Percentiles rank a stretch among this genome's conserved stretches.
phyloP scores from a whole-genome alignment of 64 coral and sea anemone species.

The Acropora yongei region DNA sequence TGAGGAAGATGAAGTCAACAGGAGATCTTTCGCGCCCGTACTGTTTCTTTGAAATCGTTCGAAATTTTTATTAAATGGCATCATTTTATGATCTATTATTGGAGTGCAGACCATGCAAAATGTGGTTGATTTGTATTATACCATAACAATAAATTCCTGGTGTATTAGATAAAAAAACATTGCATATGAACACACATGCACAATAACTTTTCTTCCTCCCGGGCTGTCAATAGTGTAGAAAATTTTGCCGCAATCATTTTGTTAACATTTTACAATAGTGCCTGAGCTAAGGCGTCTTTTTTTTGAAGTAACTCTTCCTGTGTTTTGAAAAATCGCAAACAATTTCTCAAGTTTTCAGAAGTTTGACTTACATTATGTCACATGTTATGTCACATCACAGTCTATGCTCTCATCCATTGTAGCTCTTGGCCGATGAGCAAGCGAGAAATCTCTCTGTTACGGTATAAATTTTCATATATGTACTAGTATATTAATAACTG shows the following conservation, averaged over 20 bases:
- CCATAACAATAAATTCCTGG: constrained; percentile 5
- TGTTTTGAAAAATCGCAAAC: too few relatives aligned
- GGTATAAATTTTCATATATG: constrained; percentile 12
- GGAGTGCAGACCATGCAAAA: constrained; percentile 21
- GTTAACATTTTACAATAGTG: background rate
- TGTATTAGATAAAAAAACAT: background rate
- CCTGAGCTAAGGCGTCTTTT: background rate
- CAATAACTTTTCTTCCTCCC: background rate
- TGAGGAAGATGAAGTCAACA: too few relatives aligned
- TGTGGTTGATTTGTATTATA: constrained; percentile 29
- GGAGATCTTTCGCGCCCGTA: too few relatives aligned
- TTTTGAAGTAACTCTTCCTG: background rate
- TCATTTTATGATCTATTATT: constrained; percentile 22
- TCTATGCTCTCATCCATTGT: too few relatives aligned
- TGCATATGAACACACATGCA: background rate
- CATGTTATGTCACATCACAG: too few relatives aligned
- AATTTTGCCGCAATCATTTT: constrained; percentile 11
- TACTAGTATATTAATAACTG: constrained; percentile 8
- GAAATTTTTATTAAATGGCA: too few relatives aligned
- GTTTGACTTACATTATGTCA: too few relatives aligned
- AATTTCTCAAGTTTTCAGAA: too few relatives aligned
- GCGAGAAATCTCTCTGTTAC: constrained; percentile 9
- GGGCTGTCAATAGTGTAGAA: background rate
- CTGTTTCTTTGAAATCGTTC: too few relatives aligned
- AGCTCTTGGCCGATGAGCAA: too few relatives aligned